Base-by-base conservation (phyloP, 2,113 vertebrate species). In the Zosterops hypoxanthus region DNA sequence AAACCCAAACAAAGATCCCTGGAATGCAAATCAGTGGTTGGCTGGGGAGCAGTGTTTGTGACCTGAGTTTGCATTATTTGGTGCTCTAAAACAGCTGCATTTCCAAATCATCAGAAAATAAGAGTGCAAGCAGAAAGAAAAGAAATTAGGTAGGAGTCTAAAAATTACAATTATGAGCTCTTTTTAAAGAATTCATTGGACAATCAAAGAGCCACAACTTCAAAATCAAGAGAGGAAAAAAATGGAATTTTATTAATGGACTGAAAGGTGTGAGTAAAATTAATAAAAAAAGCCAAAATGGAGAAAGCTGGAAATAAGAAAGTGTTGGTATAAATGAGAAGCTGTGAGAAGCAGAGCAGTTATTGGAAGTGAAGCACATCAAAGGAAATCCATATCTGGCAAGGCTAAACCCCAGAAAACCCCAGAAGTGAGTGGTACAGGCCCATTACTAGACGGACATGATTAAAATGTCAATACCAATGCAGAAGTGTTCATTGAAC, bases 311-410 rank as follows among this genome's bases (percentile, higher is more conserved):
- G 53, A 88, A 72, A 91, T 42, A 55, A 79, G 70, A 16, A 61
- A 56, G 16, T 26, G 11, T 55, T 77, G 41, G 22, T 47, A 64
- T 55, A 73, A 72, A 90, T 82, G 6, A 77, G 36, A 90, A 53
- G 31, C 63, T 82, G 34, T 65, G 66, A 90, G 59, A 84, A 53
- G 44, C 61, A 69, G 28, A 76, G 11, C 14, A 82, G 42, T 88
- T 70, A 94, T 85, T 92, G 46, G 42, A 86, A 93, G 59, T 63
- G 82, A 90, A 93, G 29, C 44, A 46, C 71, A 70, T 96, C 42
- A 73, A 49, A 85, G 57, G 42, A 92, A 94, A 95, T 93, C 82
- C 63, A 93, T 80, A 92, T 36, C 75, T 88, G 63, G 88, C 92
- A 80, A 63, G 41, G 71, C 70, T 69, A 73, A 90, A 77, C 72